Percentiles rank a stretch among this genome's conserved stretches.
Conservation (phyloP, 2,113 vertebrate species). For the Abramis brama region DNA sequence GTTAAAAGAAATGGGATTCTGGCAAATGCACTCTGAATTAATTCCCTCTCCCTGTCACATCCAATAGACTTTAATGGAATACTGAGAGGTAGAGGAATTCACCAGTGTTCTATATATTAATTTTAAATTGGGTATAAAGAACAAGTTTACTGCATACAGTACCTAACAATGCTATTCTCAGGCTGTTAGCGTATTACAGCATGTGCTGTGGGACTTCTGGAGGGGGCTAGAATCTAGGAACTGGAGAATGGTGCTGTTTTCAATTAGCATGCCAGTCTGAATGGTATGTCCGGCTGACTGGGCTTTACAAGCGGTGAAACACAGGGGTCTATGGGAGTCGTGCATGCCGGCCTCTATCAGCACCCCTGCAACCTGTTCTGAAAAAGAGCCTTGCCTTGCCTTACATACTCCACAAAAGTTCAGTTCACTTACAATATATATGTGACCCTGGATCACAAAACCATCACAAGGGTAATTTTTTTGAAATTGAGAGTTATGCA, state of each 20-base stretch:
- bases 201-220: constrained; percentile 55
- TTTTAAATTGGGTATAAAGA: constrained; percentile 65
- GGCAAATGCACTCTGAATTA: constrained; percentile 59
- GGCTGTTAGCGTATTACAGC: constrained; percentile 66
- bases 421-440: no score
- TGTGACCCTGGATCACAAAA: no score
- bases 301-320: constrained; percentile 72
- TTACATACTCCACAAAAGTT: neutral
- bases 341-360: neutral
- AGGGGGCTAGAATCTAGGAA: constrained; percentile 68
- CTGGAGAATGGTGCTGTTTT: constrained; percentile 75
- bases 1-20: constrained; percentile 62
- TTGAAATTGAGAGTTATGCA: no score
- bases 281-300: constrained; percentile 66
- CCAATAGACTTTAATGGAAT: constrained; percentile 61
- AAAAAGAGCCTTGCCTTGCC: neutral
- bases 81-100: constrained; percentile 56
- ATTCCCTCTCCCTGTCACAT: constrained; percentile 56
- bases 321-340: constrained; percentile 56
- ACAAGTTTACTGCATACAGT: constrained; percentile 59
- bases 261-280: constrained; percentile 79
- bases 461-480: no score
- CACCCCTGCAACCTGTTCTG: constrained; percentile 33
- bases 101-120: constrained; percentile 62
- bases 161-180: constrained; percentile 67